These are phyloP conservation scores for Xylota segnis DNA, from an alignment of 2,888 invertebrate genomes.

Conservation along the genomic window DNA sequence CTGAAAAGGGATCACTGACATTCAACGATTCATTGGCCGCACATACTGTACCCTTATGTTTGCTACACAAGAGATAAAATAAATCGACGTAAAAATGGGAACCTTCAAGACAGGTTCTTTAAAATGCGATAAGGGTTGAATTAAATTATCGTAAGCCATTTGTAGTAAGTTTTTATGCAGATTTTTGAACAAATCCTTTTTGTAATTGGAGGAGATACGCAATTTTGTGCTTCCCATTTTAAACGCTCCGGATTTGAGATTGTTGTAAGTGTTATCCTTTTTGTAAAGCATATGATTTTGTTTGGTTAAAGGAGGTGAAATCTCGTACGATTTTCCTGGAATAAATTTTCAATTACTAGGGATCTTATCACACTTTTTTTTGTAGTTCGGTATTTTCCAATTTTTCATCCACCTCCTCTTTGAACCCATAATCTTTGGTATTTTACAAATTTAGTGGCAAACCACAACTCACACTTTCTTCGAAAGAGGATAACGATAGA, in stretches of 20 bases:
- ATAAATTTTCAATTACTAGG: conserved; percentile 44
- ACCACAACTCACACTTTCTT: conserved; percentile 43
- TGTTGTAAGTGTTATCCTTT: conserved; percentile 15
- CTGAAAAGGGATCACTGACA: conserved; percentile 22
- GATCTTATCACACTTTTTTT: conserved; percentile 9
- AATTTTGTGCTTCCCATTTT: conserved; percentile 3
- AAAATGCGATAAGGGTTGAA: conserved; percentile 43
- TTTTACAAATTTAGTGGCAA: conserved; percentile 43
- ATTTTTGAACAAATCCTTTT: conserved; percentile 35
- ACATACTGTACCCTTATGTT: conserved; percentile 24
- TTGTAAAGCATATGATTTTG: conserved; percentile 11
- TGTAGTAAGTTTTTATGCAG: conserved; percentile 33
- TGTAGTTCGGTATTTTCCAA: conserved; percentile 20
- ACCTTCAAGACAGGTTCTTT: conserved; percentile 11
- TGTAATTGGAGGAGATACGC: conserved; percentile 22
- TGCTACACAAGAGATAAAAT: conserved; percentile 22
- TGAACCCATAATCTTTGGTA: conserved; percentile 6
- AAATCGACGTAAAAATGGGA: conserved; percentile 12
- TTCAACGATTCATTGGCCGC: conserved; percentile 9
- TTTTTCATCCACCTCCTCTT: conserved; percentile 24
- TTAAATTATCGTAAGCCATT: conserved; percentile 45
- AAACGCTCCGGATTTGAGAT: conserved; percentile 7
- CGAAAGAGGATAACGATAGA: conserved; percentile 37
- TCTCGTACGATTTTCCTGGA: conserved; percentile 19
- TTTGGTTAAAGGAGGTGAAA: background rate